These are phyloP conservation scores for Chunga burmeisteri DNA, from an alignment of 2,113 vertebrate species.

Conservation along the genomic window DNA sequence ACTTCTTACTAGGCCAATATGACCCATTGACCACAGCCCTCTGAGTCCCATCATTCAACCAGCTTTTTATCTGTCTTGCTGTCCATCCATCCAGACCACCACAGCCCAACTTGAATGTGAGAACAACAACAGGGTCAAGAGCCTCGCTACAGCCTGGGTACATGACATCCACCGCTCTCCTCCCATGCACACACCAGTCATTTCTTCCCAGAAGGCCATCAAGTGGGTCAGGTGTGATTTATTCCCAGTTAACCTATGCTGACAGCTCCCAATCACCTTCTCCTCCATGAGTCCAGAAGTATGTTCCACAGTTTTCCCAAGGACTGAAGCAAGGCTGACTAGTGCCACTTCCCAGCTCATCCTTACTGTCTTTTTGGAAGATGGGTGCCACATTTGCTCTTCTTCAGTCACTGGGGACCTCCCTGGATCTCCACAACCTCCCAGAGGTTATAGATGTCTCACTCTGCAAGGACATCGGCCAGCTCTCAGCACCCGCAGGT, in stretches of 20 bases:
- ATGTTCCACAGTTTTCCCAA: not conserved
- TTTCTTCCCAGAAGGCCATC: not conserved
- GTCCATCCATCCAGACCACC: not conserved
- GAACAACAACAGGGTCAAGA: not conserved
- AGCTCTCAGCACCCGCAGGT: not conserved
- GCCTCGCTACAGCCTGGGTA: not conserved
- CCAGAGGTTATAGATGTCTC: not conserved
- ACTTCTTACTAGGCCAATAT: not conserved
- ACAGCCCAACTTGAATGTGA: accelerated
- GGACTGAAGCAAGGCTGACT: not conserved
- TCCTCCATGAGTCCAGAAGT: not conserved
- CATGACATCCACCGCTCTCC: accelerated
- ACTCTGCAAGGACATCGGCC: not conserved
- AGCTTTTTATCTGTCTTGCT: not conserved
- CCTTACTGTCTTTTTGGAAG: not conserved
- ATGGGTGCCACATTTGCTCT: accelerated
- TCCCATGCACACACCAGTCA: not conserved
- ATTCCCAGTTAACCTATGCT: accelerated
- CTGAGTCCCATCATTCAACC: no score
- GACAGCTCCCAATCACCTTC: not conserved
- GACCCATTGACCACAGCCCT: not conserved
- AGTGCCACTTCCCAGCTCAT: not conserved
- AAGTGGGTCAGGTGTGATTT: not conserved
- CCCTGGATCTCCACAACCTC: not conserved
- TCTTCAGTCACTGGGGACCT: not conserved